Conservation (phyloP, 2,113 vertebrate genomes). For the Zosterops pallidus region DNA sequence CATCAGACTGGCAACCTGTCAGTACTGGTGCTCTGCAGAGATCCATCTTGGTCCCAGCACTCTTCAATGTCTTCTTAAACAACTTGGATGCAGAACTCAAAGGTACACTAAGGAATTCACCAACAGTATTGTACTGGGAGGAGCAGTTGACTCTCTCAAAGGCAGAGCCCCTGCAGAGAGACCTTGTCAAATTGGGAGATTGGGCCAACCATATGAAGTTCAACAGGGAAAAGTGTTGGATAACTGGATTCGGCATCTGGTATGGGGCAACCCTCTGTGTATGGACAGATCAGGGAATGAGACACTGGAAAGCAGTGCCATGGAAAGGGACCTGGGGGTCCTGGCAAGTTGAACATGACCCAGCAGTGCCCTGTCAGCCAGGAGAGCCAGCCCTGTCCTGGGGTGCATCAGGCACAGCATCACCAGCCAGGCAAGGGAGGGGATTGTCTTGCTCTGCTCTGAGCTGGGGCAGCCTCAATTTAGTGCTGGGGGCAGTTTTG, state of each 20-base stretch:
- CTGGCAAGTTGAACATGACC: not conserved
- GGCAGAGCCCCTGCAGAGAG: not conserved
- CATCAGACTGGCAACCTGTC: accelerated
- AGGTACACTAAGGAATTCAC: not conserved
- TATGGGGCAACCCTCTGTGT: accelerated
- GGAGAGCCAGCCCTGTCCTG: not conserved
- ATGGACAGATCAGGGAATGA: not conserved
- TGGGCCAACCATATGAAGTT: too few species aligned
- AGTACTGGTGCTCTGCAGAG: not conserved
- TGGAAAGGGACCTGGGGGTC: not conserved
- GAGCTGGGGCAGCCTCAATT: not conserved
- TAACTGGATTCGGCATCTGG: not conserved
- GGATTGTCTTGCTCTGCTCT: not conserved
- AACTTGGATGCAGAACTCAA: too few species aligned
- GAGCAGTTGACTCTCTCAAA: not conserved
- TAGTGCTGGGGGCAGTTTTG: not conserved
- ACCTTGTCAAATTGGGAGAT: not conserved
- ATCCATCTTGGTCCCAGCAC: not conserved
- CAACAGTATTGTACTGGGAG: not conserved
- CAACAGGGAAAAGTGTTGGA: not conserved
- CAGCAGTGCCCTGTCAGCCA: not conserved
- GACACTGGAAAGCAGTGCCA: not conserved
- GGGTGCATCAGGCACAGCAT: not conserved
- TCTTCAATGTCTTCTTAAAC: not conserved
- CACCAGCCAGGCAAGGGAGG: accelerated